Percentiles rank a stretch among this genome's conserved stretches.
These are phyloP conservation scores for Athetis lepigone DNA, from an alignment of 2,888 invertebrate species.

Conservation along the genomic window DNA sequence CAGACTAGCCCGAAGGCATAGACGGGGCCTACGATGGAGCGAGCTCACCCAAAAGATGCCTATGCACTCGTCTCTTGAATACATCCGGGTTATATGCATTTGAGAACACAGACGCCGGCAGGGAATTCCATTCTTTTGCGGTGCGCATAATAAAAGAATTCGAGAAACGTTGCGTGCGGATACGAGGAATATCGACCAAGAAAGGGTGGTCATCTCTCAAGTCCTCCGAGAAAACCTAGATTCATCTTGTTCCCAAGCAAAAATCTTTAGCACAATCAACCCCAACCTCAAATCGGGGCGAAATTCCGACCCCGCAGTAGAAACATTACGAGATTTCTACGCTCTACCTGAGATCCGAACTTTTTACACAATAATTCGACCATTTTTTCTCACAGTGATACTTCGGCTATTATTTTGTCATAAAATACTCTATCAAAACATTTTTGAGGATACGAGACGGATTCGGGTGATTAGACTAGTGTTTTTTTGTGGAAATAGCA, in stretches of 20 bases:
- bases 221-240: neutral
- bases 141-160: too few relatives aligned
- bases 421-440: slow-evolving; percentile 82
- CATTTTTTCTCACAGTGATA: slow-evolving; percentile 65
- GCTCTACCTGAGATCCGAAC: slow-evolving; percentile 61
- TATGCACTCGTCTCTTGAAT: too few relatives aligned
- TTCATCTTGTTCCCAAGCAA: neutral
- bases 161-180: too few relatives aligned
- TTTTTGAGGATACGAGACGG: slow-evolving; percentile 57
- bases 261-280: neutral
- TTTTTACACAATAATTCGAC: slow-evolving; percentile 62
- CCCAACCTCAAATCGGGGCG: slow-evolving; percentile 19
- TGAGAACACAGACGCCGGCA: too few relatives aligned
- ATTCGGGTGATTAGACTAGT: slow-evolving; percentile 51
- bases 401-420: slow-evolving; percentile 82
- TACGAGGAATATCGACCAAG: too few relatives aligned
- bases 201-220: too few relatives aligned
- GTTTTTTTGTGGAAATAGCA: slow-evolving; percentile 48
- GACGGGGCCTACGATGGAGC: too few relatives aligned
- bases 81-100: too few relatives aligned
- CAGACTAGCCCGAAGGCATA: too few relatives aligned
- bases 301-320: slow-evolving; percentile 52
- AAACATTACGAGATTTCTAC: slow-evolving; percentile 71
- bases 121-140: too few relatives aligned
- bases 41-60: too few relatives aligned